Evolutionary conservation across 1,140 invertebrate species (phyloP).

Genomic region (Condylostylus longicornis): DNA sequence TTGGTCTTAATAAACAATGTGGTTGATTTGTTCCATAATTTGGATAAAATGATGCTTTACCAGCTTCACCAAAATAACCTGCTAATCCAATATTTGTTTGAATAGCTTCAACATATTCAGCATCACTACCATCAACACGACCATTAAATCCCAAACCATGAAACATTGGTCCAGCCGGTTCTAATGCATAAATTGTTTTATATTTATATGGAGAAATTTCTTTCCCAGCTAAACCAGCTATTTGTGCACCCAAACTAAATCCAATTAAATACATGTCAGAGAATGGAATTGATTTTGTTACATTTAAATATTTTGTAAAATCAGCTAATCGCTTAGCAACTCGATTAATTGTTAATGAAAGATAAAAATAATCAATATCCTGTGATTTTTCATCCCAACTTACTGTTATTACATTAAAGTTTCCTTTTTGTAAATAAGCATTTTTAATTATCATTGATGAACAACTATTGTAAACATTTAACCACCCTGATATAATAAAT

Average conservation of each 20-base stretch:
- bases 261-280: constrained; percentile 26
- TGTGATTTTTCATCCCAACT: constrained; percentile 33
- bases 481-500: constrained; percentile 11
- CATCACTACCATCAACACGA: constrained; percentile 39
- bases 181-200: constrained; percentile 27
- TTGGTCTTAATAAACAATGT: constrained; percentile 29
- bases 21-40: constrained; percentile 33
- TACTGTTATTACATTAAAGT: constrained; percentile 38
- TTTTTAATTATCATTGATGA: constrained; percentile 12
- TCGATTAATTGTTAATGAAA: constrained; percentile 7
- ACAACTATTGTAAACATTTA: constrained; percentile 8
- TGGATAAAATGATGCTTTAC: constrained; percentile 42
- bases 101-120: constrained; percentile 45
- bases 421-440: constrained; percentile 10
- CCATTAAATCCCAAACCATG: constrained; percentile 8
- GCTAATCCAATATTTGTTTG: constrained; percentile 44
- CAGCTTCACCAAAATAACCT: constrained; percentile 33
- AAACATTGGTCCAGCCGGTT: constrained; percentile 35
- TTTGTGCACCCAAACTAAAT: constrained; percentile 32
- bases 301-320: constrained; percentile 23
- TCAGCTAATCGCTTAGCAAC: constrained; percentile 11
- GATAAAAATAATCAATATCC: constrained; percentile 12
- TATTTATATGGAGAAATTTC: constrained; percentile 14
- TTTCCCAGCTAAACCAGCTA: constrained; percentile 29
- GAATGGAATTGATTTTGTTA: constrained; percentile 11